These are phyloP conservation scores for Pammene aurita DNA, from an alignment of 2,888 invertebrate genomes.

Conservation along the genomic window DNA sequence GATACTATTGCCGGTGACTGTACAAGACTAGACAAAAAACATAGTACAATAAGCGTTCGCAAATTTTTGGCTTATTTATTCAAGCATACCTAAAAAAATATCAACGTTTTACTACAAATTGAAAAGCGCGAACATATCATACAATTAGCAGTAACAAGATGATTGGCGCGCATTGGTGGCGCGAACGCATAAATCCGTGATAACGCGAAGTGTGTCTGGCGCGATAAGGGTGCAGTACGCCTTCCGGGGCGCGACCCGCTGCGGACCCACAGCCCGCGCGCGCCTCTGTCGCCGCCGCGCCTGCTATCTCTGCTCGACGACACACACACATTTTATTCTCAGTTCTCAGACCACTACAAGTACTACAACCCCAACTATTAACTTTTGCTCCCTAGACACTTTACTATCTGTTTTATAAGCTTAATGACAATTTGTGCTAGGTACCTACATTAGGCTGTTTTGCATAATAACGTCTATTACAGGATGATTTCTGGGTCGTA, in stretches of 20 bases:
- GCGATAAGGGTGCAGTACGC: constrained; percentile 76
- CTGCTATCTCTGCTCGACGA: constrained; percentile 51
- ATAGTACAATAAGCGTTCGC: too few relatives aligned
- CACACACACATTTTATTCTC: constrained; percentile 38
- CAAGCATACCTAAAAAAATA: too few relatives aligned
- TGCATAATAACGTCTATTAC: too few relatives aligned
- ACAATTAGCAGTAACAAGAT: constrained; percentile 46
- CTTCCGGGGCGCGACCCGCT: constrained; percentile 77
- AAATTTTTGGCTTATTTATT: too few relatives aligned
- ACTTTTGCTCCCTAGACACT: neutral
- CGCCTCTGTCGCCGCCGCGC: constrained; percentile 48
- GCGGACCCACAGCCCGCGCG: constrained; percentile 57
- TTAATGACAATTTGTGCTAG: too few relatives aligned
- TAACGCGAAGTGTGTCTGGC: constrained; percentile 74
- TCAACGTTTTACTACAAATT: too few relatives aligned
- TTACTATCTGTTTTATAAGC: neutral
- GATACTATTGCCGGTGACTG: too few relatives aligned
- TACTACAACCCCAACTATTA: constrained; percentile 4
- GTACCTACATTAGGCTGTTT: too few relatives aligned
- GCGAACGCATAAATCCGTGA: constrained; percentile 73
- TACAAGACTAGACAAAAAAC: too few relatives aligned
- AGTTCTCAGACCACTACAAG: too few relatives aligned
- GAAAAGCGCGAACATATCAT: constrained; percentile 14
- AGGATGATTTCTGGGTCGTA: too few relatives aligned
- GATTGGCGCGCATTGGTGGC: constrained; percentile 68